phyloP scores from a whole-genome alignment of 2,797 vertebrate genomes.

The Synanceia verrucosa region DNA sequence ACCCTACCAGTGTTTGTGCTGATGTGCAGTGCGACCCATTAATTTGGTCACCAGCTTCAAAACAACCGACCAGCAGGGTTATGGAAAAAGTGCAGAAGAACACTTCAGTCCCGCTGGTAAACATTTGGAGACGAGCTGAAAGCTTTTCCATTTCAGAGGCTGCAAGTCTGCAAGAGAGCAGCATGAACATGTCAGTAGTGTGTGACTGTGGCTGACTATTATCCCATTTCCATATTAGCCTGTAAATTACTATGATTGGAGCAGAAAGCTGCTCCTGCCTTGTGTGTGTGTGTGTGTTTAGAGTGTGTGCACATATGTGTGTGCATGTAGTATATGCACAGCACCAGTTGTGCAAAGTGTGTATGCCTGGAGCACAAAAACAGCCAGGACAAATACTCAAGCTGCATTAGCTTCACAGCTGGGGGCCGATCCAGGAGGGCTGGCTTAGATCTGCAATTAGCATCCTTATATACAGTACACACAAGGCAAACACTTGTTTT shows the following conservation, averaged over 20 bases:
- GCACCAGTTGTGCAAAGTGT: slow-evolving; percentile 16
- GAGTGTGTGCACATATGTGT: slow-evolving; percentile 11
- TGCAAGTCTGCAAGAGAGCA: slow-evolving; percentile 18
- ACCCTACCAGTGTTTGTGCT: slow-evolving; percentile 17
- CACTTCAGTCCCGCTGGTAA: slow-evolving; percentile 47
- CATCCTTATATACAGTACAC: slow-evolving; percentile 23
- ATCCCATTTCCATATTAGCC: slow-evolving; percentile 48
- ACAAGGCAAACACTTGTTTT: slow-evolving; percentile 7
- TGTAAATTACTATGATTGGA: slow-evolving; percentile 35
- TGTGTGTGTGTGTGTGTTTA: slow-evolving; percentile 9
- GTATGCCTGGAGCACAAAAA: slow-evolving; percentile 45
- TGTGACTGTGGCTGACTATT: slow-evolving; percentile 32
- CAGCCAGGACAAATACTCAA: slow-evolving; percentile 49
- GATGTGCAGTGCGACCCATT: slow-evolving; percentile 21
- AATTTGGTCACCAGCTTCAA: slow-evolving; percentile 46
- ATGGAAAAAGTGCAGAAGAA: slow-evolving; percentile 58
- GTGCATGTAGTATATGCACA: background rate
- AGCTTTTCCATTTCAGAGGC: slow-evolving; percentile 71
- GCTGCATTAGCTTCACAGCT: slow-evolving; percentile 33
- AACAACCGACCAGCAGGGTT: slow-evolving; percentile 38
- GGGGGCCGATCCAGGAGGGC: slow-evolving; percentile 8
- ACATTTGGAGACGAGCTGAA: slow-evolving; percentile 61
- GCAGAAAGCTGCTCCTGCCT: slow-evolving; percentile 8
- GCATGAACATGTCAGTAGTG: slow-evolving; percentile 18
- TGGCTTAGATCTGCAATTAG: slow-evolving; percentile 37